Evolutionary conservation across 2,113 vertebrate genomes (phyloP).

Genomic region (Halcyon senegalensis): DNA sequence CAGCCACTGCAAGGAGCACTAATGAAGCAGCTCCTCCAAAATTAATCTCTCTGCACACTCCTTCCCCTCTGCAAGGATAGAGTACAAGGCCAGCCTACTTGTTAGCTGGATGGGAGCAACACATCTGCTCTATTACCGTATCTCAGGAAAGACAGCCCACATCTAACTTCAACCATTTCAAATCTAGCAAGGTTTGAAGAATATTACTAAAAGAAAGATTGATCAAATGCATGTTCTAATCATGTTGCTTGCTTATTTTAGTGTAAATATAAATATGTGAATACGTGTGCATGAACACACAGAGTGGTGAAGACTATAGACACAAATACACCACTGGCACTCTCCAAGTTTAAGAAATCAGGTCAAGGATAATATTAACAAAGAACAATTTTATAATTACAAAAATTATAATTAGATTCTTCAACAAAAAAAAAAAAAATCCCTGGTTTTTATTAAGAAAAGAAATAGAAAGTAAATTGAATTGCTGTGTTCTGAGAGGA

Average conservation of each 20-base stretch:
- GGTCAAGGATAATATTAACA: constrained; percentile 42
- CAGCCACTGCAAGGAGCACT: not conserved
- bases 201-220: not conserved
- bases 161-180: not conserved
- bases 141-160: not conserved
- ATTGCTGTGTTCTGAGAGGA: not conserved
- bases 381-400: constrained; percentile 64
- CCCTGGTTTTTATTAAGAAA: not conserved
- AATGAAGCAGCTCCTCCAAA: not conserved
- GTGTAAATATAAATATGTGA: not conserved
- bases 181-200: not conserved
- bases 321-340: not conserved
- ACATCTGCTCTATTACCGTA: fast-evolving
- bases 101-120: not conserved
- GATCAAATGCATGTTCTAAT: not conserved
- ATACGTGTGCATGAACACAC: not conserved
- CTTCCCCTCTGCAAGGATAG: not conserved
- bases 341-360: constrained; percentile 34
- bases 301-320: not conserved
- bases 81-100: not conserved
- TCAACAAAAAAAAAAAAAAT: not conserved
- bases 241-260: not conserved
- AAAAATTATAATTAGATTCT: constrained; percentile 57
- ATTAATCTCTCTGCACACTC: not conserved
- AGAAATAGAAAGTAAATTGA: constrained; percentile 16